Evolutionary conservation across 2,888 invertebrate species (phyloP), one percentile per base, ranked within the genome.

Genomic region (Netelia virgata): DNA sequence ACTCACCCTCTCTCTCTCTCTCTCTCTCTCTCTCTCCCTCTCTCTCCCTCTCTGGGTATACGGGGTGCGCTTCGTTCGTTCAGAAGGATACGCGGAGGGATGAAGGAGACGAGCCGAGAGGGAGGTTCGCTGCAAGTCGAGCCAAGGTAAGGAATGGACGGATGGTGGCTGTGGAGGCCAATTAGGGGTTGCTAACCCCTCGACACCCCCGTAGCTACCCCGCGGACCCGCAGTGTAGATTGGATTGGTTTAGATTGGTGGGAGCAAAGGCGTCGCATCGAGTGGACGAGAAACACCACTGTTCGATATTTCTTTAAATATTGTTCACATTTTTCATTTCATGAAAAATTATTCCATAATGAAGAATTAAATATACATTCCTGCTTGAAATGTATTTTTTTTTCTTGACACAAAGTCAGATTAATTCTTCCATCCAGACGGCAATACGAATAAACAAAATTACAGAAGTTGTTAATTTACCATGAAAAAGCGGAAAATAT

Each of bases 221-320:
- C 85, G 86, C 86, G 88, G 87, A 88, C 89, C 91, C 89, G 90
- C 90, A 90, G 89, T 89, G 89, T 90, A 89, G 90, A 91, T 91
- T 91, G 90, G 90, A 91, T 91, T 90, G 91, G 90, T 90, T 91
- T 90, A 90, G 88, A 91, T 91, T 90, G 90, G 89, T 87, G 87
- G 69, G 61, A 66, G 57, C 89, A 89, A 80, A 87, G 89, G 90
- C 89, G 90, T 86, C 87, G 87, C 84, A 80, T 79, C 75, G 53
- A 57, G 84, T 76, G 87, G 86, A 75, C 82, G 47, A 64, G 55
- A 83, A 53, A 66, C 23, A 59, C 41, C 61, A 78, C 9, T 28
- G 3, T 18, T 53, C 63, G 14, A 53, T 3, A 28, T 28, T 6
- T n/a, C 1, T 47, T 63, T 3, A 18, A 18, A 36, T 18, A 16